Evolutionary conservation across 2,113 vertebrate genomes (phyloP), one percentile per base, ranked within the genome.

Genomic region (Atherinomorus stipes): DNA sequence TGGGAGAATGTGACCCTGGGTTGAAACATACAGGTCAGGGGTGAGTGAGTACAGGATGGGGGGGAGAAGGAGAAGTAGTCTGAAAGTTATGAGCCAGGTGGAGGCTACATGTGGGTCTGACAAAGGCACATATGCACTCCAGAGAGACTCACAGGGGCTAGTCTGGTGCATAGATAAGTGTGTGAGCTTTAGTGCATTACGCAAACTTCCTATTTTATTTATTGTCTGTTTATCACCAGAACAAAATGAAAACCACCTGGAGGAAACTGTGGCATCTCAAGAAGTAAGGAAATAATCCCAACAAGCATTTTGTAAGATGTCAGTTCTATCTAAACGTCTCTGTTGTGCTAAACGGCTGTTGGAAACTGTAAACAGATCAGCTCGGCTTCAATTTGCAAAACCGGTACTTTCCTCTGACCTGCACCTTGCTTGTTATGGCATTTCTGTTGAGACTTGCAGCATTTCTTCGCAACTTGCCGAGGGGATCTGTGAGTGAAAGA

Each of bases 1-100:
- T 79, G 62, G 81, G 72, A 83, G 74, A 82, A 80, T 80, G 70
- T 75, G 84, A 85, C 78, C 75, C 54, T 31, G 23, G 16, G 21
- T 62, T 70, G 64, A 74, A 64, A 77, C n/a, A 4, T 25, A 2
- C 4, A 65, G 68, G 74, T 59, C 71, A 74, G 22, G 66, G 54
- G 44, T 65, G 64, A 69, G 65, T 34, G 59, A 37, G 72, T 53
- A 66, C 38, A 66, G 64, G 57, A 51, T 59, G 37, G 19, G 11
- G 11, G 12, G 9, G 4, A 25, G 49, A 26, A 5, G 40, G 37
- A 13, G 12, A 52, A 28, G 8, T 56, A 44, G 62, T 54, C 79
- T 49, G 64, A 45, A 71, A 66, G 19, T 4, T 12, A 34, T n/a
- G 51, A 61, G 23, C 23, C 21, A 58, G 54, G 64, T 73, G 54